Evolutionary conservation across 2,797 vertebrate genomes (phyloP).

Genomic region (Scolopax bukidnonensis): DNA sequence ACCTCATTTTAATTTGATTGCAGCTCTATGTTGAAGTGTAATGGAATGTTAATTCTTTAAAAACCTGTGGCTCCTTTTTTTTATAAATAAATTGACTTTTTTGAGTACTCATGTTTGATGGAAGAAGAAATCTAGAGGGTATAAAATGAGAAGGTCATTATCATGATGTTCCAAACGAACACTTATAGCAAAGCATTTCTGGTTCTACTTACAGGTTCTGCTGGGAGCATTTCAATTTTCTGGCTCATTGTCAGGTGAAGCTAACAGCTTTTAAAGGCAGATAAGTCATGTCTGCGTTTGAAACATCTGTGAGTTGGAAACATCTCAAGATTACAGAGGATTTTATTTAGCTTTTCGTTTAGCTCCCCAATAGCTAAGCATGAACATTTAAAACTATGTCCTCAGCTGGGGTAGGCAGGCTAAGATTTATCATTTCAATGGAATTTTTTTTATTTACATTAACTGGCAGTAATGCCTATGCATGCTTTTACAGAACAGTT

Average conservation of each 20-base stretch:
- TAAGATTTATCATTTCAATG: neutral
- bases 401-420: neutral
- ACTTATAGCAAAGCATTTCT: constrained; percentile 11
- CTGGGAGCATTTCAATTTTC: constrained; percentile 36
- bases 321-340: neutral
- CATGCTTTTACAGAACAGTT: neutral
- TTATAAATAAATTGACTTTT: neutral
- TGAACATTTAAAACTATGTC: neutral
- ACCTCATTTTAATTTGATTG: constrained; percentile 17
- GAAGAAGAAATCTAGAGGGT: constrained; percentile 3
- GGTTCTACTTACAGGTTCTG: constrained; percentile 16
- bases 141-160: constrained; percentile 24
- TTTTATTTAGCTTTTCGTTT: neutral
- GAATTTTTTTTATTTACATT: neutral
- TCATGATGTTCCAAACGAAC: neutral
- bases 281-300: neutral
- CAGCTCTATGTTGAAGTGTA: neutral
- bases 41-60: neutral
- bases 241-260: constrained; percentile 32
- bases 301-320: neutral
- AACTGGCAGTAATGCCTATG: neutral
- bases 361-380: neutral
- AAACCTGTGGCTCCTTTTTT: neutral
- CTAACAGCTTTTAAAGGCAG: constrained; percentile 13
- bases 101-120: neutral